Percentiles rank a stretch among this genome's conserved stretches.
These are phyloP conservation scores for Cordilura impudica DNA, from an alignment of 2,888 invertebrate species.

Conservation along the genomic window DNA sequence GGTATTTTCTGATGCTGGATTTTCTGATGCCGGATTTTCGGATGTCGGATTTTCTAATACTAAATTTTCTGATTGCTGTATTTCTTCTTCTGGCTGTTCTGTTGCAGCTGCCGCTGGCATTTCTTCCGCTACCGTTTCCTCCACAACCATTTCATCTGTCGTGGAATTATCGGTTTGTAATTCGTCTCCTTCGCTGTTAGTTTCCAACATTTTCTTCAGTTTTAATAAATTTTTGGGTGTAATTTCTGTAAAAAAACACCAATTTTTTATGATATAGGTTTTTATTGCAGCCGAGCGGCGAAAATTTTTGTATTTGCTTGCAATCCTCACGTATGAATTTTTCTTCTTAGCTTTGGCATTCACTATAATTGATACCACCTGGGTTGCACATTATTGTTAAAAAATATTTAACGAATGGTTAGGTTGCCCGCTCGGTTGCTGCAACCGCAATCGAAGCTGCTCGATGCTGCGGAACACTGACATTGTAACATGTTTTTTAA, in stretches of 20 bases:
- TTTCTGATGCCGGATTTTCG: neutral
- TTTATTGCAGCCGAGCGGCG: slow-evolving; percentile 58
- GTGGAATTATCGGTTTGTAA: neutral
- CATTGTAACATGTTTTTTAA: no score
- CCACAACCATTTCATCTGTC: neutral
- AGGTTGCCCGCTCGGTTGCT: no score
- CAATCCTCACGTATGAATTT: slow-evolving; percentile 45
- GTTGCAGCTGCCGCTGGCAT: neutral
- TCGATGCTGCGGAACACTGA: no score
- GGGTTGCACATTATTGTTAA: neutral
- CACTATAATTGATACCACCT: neutral
- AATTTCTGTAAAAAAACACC: slow-evolving; percentile 21
- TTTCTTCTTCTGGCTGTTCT: neutral
- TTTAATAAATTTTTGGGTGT: neutral
- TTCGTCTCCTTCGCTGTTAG: slow-evolving; percentile 26
- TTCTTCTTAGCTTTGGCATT: slow-evolving; percentile 42
- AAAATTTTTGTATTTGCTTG: slow-evolving; percentile 57
- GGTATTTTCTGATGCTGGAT: neutral
- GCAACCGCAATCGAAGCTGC: no score
- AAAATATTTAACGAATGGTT: neutral
- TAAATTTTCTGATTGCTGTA: neutral
- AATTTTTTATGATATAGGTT: slow-evolving; percentile 19
- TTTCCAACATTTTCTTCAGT: slow-evolving; percentile 47
- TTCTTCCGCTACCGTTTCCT: neutral
- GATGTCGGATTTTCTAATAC: neutral